Percentiles rank a stretch among this genome's conserved stretches.
Evolutionary conservation across 2,797 vertebrate species (phyloP).

Genomic region (Hydrophis major): DNA sequence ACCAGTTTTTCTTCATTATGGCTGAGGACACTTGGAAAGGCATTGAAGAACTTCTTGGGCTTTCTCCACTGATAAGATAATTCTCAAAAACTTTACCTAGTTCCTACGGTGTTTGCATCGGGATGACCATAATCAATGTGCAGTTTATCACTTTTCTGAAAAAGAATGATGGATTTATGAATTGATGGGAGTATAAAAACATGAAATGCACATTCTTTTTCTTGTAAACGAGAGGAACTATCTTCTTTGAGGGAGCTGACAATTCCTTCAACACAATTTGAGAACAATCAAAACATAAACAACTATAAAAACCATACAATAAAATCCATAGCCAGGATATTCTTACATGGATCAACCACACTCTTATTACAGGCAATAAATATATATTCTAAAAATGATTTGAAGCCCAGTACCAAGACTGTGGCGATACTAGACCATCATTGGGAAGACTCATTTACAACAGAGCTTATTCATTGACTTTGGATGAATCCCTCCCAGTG

Average conservation of each 20-base stretch:
- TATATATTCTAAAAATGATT: not conserved
- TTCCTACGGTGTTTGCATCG: not conserved
- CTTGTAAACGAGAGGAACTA: not conserved
- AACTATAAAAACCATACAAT: not conserved
- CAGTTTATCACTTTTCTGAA: slow-evolving; percentile 16
- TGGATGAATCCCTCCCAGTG: not conserved
- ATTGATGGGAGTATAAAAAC: not conserved
- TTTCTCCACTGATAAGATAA: not conserved
- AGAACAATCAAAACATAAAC: not conserved
- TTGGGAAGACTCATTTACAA: not conserved
- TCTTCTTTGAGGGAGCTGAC: not conserved
- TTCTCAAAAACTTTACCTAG: slow-evolving; percentile 35
- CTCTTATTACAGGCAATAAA: not conserved
- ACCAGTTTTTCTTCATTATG: not conserved
- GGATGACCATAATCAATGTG: not conserved
- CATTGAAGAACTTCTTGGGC: not conserved
- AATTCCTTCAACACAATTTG: not conserved
- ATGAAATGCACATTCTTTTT: not conserved
- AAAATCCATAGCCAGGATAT: not conserved
- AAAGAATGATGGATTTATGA: not conserved
- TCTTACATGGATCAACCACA: not conserved
- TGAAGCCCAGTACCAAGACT: not conserved
- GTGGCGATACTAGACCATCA: not conserved
- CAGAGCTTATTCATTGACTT: not conserved
- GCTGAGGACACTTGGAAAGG: not conserved